A percentile compares a stretch with the other conserved stretches of the same genome.
Evolutionary conservation across 1,140 invertebrate genomes (phyloP).

Genomic region (Pantala flavescens): DNA sequence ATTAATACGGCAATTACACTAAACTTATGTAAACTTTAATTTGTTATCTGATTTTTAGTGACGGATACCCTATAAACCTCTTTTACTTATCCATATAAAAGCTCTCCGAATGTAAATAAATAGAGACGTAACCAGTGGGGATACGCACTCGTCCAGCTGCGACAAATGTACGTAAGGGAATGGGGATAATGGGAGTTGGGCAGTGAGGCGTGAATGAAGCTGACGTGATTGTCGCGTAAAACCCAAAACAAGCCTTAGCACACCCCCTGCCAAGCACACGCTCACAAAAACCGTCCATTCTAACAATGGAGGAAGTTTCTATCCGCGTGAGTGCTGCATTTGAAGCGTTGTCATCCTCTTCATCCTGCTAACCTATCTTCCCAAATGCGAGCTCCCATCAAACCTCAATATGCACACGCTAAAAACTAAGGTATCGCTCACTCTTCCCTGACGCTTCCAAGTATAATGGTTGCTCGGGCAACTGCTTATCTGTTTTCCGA

Average conservation of each 20-base stretch:
- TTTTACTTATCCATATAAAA: no score
- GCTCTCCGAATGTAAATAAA: no score
- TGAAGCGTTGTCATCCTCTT: slow-evolving; percentile 4
- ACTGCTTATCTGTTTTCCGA: background rate
- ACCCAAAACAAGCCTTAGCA: background rate
- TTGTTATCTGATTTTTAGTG: no score
- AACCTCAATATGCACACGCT: background rate
- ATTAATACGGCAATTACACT: no score
- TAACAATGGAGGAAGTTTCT: background rate
- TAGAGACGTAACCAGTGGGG: no score
- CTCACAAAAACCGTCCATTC: background rate
- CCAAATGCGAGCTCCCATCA: background rate
- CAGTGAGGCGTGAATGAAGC: background rate
- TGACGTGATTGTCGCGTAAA: slow-evolving; percentile 1
- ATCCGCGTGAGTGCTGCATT: background rate
- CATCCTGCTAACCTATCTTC: background rate
- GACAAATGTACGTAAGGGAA: no score
- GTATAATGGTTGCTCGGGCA: background rate
- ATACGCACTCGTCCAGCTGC: no score
- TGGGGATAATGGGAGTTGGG: background rate
- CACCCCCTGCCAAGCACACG: background rate
- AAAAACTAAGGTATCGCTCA: background rate
- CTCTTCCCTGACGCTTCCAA: background rate
- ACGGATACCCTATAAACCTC: no score
- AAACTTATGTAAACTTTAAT: no score